These are phyloP conservation scores for Patagioenas fasciata DNA, from an alignment of 2,113 vertebrate species.

Conservation along the genomic window DNA sequence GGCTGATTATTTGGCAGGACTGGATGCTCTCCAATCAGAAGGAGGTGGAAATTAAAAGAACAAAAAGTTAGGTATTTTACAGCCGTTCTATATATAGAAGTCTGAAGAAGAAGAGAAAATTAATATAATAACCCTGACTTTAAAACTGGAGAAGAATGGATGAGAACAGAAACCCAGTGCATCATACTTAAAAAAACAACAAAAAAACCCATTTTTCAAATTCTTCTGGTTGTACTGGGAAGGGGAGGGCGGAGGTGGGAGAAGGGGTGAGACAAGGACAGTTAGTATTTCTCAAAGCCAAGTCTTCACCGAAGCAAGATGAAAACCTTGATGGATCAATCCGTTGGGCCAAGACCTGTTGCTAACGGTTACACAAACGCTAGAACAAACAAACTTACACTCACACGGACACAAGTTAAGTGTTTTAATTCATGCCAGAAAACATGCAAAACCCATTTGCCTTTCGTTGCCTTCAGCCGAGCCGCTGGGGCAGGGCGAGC, in stretches of 20 bases:
- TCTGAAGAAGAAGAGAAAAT: constrained; percentile 5
- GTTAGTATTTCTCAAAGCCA: constrained; percentile 54
- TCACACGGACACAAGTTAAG: constrained; percentile 75
- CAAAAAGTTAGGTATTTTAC: constrained; percentile 28
- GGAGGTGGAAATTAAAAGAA: neutral
- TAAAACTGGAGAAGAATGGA: constrained; percentile 29
- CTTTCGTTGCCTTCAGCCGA: constrained; percentile 54
- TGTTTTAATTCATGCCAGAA: constrained; percentile 81
- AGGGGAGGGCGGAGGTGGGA: neutral
- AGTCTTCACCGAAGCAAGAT: constrained; percentile 54
- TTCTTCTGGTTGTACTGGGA: neutral
- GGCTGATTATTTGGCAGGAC: constrained; percentile 65
- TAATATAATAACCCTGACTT: constrained; percentile 18
- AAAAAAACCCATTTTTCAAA: neutral
- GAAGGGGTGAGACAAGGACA: constrained; percentile 45
- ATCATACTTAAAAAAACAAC: neutral
- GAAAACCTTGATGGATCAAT: constrained; percentile 37
- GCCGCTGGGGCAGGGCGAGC: neutral
- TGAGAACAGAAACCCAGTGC: constrained; percentile 47
- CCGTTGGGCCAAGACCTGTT: constrained; percentile 65
- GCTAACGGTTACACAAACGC: constrained; percentile 72
- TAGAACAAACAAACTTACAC: constrained; percentile 76
- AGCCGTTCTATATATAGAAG: constrained; percentile 46
- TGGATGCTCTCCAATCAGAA: constrained; percentile 55
- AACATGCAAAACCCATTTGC: constrained; percentile 76